Conservation (phyloP, 2,888 invertebrate species). For the Synanthedon myopaeformis region DNA sequence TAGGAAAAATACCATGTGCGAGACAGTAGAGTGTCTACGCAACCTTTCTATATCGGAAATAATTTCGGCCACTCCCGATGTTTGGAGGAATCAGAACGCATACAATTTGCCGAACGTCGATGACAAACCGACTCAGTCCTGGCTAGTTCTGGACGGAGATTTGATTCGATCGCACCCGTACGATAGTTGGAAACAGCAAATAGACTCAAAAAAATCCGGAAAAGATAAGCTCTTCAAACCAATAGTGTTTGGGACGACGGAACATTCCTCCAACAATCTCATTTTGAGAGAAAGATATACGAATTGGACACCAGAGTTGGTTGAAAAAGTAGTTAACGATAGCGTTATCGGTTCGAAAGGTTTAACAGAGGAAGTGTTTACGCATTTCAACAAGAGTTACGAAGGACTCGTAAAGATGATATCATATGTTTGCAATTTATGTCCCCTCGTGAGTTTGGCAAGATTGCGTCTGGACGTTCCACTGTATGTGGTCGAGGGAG, state of each 20-base stretch:
- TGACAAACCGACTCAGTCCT: conserved; percentile 73
- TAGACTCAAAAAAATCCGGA: conserved; percentile 41
- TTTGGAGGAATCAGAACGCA: conserved; percentile 74
- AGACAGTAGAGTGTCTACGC: conserved; percentile 70
- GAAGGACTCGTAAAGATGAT: conserved; percentile 79
- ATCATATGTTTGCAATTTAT: conserved; percentile 82
- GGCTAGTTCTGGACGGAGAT: conserved; percentile 81
- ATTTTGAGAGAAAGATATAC: conserved; percentile 71
- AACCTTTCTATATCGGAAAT: conserved; percentile 67
- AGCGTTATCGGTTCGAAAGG: conserved; percentile 75
- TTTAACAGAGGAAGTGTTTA: conserved; percentile 72
- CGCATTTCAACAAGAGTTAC: conserved; percentile 77
- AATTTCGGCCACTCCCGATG: conserved; percentile 77
- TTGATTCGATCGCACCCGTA: conserved; percentile 76
- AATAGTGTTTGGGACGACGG: conserved; percentile 79
- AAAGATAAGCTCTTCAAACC: conserved; percentile 57
- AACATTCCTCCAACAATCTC: conserved; percentile 77
- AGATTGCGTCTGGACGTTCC: conserved; percentile 74
- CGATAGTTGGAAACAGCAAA: conserved; percentile 71
- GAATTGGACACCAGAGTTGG: conserved; percentile 75
- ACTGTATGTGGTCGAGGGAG: conserved; percentile 80
- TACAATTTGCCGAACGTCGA: conserved; percentile 75
- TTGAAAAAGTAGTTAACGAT: conserved; percentile 73
- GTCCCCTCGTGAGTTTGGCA: conserved; percentile 79
- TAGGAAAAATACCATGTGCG: conserved; percentile 68